A percentile compares a stretch with the other conserved stretches of the same genome.
These are phyloP conservation scores for Epinotia nisella DNA, from an alignment of 2,888 invertebrate genomes.

Conservation along the genomic window DNA sequence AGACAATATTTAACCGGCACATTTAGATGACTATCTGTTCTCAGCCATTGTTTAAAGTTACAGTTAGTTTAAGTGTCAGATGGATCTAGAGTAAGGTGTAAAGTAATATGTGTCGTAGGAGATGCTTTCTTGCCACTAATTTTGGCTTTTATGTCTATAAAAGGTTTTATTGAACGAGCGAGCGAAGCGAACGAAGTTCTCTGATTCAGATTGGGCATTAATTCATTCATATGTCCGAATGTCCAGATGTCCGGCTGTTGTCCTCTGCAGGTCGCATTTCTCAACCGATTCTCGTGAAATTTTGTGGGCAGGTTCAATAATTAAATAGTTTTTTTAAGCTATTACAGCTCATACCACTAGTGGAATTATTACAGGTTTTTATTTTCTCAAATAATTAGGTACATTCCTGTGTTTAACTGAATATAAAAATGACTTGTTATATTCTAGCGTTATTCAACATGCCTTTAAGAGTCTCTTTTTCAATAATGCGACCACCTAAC, in stretches of 20 bases:
- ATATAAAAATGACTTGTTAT: neutral
- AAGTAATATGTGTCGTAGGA: slow-evolving; percentile 31
- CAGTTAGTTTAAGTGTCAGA: slow-evolving; percentile 42
- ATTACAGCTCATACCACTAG: too few relatives aligned
- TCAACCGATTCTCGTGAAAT: too few relatives aligned
- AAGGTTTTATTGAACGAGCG: neutral
- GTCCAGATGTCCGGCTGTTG: too few relatives aligned
- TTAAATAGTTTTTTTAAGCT: too few relatives aligned
- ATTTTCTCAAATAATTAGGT: too few relatives aligned
- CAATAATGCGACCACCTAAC: neutral
- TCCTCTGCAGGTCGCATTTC: too few relatives aligned
- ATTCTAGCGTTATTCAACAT: neutral
- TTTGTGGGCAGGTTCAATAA: too few relatives aligned
- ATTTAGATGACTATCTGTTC: slow-evolving; percentile 62
- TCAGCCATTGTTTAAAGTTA: slow-evolving; percentile 58
- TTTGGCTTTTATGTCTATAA: neutral
- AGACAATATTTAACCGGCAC: slow-evolving; percentile 62
- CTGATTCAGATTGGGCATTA: too few relatives aligned
- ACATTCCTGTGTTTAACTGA: too few relatives aligned
- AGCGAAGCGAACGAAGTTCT: too few relatives aligned
- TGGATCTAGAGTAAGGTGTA: slow-evolving; percentile 40
- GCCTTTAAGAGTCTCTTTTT: neutral
- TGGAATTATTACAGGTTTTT: too few relatives aligned
- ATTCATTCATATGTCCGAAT: too few relatives aligned
- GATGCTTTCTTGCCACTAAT: neutral